These are phyloP conservation scores for Indicator indicator DNA, from an alignment of 2,113 vertebrate species.

Conservation along the genomic window DNA sequence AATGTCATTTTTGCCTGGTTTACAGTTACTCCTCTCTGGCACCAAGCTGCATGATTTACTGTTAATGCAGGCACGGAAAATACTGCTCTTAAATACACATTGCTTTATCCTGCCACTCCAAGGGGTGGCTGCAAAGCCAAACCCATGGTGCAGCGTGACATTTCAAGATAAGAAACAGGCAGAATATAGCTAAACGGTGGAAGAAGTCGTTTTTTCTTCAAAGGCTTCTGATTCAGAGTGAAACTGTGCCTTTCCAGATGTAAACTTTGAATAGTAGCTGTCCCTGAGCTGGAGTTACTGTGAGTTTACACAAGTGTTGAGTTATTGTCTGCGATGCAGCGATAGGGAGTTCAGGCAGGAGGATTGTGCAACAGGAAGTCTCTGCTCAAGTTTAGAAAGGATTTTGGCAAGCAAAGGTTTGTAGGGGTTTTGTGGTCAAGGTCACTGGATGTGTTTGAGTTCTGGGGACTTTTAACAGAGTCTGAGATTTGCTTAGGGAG, in stretches of 20 bases:
- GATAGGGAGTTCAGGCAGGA: not conserved
- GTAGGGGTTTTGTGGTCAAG: not conserved
- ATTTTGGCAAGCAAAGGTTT: constrained; percentile 28
- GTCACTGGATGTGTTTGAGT: not conserved
- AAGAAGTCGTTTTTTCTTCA: not conserved
- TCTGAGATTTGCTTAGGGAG: not conserved
- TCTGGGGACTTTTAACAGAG: not conserved
- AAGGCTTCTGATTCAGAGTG: not conserved
- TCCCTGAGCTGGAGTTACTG: not conserved
- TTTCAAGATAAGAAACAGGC: not conserved
- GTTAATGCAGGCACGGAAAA: not conserved
- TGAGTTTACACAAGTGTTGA: not conserved
- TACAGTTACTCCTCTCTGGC: not conserved
- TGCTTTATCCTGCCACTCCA: not conserved
- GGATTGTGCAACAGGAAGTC: constrained; percentile 52
- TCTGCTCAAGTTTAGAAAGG: not conserved
- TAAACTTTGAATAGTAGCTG: not conserved
- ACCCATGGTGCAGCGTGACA: not conserved
- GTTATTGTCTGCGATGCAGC: constrained; percentile 6
- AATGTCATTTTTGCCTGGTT: not conserved
- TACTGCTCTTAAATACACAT: not conserved
- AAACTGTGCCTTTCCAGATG: not conserved
- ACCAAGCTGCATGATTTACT: not conserved
- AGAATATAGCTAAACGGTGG: not conserved
- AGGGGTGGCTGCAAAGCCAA: not conserved